Base-by-base conservation (phyloP, 2,888 invertebrate genomes). In the Reticulitermes lucifugus region DNA sequence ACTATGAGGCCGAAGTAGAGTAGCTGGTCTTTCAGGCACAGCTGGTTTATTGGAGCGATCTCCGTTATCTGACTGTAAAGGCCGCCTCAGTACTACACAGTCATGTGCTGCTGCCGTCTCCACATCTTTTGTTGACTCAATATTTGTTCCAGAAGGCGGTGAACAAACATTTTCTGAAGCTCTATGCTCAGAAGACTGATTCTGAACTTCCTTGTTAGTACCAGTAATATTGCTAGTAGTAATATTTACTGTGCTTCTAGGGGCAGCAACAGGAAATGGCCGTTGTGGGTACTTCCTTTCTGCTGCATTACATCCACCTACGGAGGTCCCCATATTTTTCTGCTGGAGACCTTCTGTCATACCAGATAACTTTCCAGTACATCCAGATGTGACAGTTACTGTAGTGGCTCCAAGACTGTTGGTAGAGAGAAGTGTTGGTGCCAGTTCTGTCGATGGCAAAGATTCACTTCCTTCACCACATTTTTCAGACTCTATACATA, bases 21-120 rank as follows among this genome's bases (percentile, higher is more conserved):
- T 94, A 71, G 95, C 94, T 81, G 96, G 96, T 85, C 97, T 93
- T 90, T 96, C 96, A 82, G 97, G 97, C 88, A 97, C 94, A 83
- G 95, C 95, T 10, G 97, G 97, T 90, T 97, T 97, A 89, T 93
- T 92, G 55, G 91, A 90, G 51, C 91, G 88, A 86, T 91, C 91
- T 22, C 81, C 83, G 65, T 55, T 79, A 10, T 84, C 83, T 7
- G 77, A 73, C 18, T 89, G 46, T 90, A 87, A 88, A 89, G 86
- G 89, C 89, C 65, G 90, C 86, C 65, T 83, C 80, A 91, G 87
- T 89, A 90, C 46, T 94, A 92, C 87, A 94, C 89, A 89, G 92
- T 92, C 77, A 94, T 93, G 79, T 90, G 91, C 59, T 89, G 70
- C 79, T 29, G 41, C 60, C 22, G 70, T 65, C 2, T 83, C 83